A percentile compares a stretch with the other conserved stretches of the same genome.
These are phyloP conservation scores for Eupithecia exiguata DNA, from an alignment of 2,888 invertebrate species.

Conservation along the genomic window DNA sequence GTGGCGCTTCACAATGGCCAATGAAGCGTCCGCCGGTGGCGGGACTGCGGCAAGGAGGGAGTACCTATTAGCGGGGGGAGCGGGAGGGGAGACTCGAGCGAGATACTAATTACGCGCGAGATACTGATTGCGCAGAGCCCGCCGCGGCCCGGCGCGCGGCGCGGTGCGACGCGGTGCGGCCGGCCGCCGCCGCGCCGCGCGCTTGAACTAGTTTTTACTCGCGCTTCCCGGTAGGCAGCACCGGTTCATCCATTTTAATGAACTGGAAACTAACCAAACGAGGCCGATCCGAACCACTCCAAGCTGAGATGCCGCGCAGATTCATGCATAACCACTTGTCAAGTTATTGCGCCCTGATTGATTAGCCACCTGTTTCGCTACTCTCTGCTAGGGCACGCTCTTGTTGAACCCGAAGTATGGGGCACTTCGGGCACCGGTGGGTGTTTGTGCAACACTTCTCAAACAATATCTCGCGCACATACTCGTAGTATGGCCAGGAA, in stretches of 20 bases:
- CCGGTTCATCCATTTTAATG: conserved; percentile 44
- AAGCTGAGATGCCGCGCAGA: conserved; percentile 7
- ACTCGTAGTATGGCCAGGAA: no score
- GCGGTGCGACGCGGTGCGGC: conserved; percentile 10
- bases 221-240: conserved; percentile 44
- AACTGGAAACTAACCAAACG: conserved; percentile 18
- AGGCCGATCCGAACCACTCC: conserved; percentile 2
- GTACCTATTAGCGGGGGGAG: no score
- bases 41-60: background rate
- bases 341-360: background rate
- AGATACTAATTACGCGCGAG: conserved; percentile 7
- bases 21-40: conserved; percentile 46
- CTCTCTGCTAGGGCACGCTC: background rate
- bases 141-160: conserved; percentile 20
- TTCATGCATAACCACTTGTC: conserved; percentile 25
- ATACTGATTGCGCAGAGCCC: conserved; percentile 24
- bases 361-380: background rate
- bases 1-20: conserved; percentile 35
- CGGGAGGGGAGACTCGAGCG: conserved; percentile 13
- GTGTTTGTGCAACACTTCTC: background rate
- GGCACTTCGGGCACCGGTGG: no score
- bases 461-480: no score
- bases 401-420: background rate
- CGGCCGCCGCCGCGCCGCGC: conserved; percentile 4
- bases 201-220: conserved; percentile 51